Evolutionary conservation across 2,888 invertebrate genomes (phyloP), one percentile per base, ranked within the genome.

Genomic region (Pheosia gnoma): DNA sequence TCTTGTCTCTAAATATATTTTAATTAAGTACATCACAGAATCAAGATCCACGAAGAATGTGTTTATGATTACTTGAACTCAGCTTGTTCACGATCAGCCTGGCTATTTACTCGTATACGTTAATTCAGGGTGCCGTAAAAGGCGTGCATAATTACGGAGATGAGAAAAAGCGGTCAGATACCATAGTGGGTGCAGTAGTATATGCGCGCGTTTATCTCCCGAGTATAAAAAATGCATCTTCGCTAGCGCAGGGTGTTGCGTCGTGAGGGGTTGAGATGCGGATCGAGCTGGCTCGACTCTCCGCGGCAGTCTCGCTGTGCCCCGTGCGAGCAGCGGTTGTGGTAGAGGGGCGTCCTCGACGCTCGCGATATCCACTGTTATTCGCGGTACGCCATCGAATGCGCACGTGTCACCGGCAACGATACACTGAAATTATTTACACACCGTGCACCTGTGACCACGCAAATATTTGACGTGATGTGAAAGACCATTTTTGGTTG

Each of bases 381-480:
- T 87, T 88, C 89, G 90, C 90, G 89, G 87, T 82, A 85, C 86
- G 82, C 89, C 85, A 86, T 81, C 86, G 83, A 82, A 85, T 81
- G 84, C 89, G 90, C 93, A 92, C 93, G 92, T 92, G 91, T 88
- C 82, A 75, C 82, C 84, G 82, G 82, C 83, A 74, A 76, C 79
- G 74, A 9, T 79, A 82, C 82, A 80, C 83, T 75, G 75, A 78
- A 71, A 75, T 76, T 83, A 83, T 85, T 84, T 82, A 85, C 84
- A 78, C 68, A 80, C 77, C 79, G 81, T 85, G 82, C 90, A 91
- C 90, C 88, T 91, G 91, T 91, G 90, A 87, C 89, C 82, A 82
- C 83, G 81, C 85, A 86, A 88, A 87, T 89, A 86, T 89, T 88
- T 86, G 80, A 82, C 86, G 90, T 89, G 90, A 87, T 88, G 91